phyloP scores from a whole-genome alignment of 1,140 invertebrate species.

The Drosophila sucinea region DNA sequence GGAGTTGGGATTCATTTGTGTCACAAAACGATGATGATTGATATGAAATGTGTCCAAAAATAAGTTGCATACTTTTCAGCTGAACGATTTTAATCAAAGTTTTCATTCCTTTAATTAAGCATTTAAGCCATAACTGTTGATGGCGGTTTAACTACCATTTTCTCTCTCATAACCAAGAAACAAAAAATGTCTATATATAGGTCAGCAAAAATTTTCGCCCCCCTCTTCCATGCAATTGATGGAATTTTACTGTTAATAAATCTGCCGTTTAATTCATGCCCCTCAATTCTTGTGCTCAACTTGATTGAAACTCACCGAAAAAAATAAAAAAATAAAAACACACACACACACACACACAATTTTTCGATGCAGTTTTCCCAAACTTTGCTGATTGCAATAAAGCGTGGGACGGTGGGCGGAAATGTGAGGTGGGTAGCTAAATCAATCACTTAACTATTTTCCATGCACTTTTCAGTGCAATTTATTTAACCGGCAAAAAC shows the following conservation, averaged over 20 bases:
- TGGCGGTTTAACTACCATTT: not conserved
- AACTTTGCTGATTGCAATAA: not conserved
- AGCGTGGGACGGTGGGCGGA: not conserved
- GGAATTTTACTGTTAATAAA: conserved; percentile 9
- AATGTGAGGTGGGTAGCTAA: not conserved
- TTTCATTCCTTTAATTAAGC: not conserved
- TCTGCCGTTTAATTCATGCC: conserved; percentile 8
- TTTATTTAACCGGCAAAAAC: conserved; percentile 19
- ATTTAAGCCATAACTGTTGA: conserved; percentile 1
- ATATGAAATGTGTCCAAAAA: not conserved
- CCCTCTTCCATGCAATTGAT: not conserved
- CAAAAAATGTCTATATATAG: not conserved
- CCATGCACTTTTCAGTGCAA: conserved; percentile 18
- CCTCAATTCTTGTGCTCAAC: conserved; percentile 12
- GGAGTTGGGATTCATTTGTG: not conserved
- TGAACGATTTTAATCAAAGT: not conserved
- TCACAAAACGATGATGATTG: conserved; percentile 1
- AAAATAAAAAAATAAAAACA: not conserved
- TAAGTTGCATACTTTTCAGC: not conserved
- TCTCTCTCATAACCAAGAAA: not conserved
- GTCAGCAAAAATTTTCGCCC: not conserved
- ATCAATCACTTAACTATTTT: conserved; percentile 33
- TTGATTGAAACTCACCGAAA: conserved; percentile 2
- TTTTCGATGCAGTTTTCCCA: not conserved
- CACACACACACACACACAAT: not conserved